Conservation (phyloP, 53 echinoderm and acorn worm species). For the Pentamera pediparva region DNA sequence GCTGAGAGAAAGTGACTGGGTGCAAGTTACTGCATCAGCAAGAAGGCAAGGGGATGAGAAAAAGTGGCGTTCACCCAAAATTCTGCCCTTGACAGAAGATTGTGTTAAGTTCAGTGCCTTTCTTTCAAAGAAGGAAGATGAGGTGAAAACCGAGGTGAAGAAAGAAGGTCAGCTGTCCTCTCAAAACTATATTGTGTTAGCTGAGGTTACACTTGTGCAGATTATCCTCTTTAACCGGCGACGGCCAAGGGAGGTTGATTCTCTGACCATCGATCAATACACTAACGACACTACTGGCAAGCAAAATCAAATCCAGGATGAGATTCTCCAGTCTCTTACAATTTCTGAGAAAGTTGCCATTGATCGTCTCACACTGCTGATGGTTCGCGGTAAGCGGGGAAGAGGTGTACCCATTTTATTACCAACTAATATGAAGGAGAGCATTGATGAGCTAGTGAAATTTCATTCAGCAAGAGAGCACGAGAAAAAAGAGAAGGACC, state of each 20-base stretch:
- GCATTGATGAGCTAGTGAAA: constrained; percentile 16
- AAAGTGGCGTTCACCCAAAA: constrained; percentile 7
- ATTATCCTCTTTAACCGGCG: constrained; percentile 16
- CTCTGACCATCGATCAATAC: neutral
- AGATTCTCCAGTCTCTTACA: neutral
- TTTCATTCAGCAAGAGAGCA: neutral
- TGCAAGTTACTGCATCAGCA: constrained; percentile 13
- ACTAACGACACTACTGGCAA: neutral
- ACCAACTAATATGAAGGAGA: constrained; percentile 28
- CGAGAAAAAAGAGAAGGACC: neutral
- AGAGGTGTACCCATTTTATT: constrained; percentile 41
- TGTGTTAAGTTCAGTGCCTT: constrained; percentile 24
- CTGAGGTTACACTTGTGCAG: neutral
- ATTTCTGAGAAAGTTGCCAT: neutral
- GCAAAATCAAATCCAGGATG: neutral
- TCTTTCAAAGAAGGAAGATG: neutral
- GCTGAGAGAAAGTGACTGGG: constrained; percentile 18
- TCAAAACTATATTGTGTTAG: neutral
- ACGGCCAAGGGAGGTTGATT: constrained; percentile 19
- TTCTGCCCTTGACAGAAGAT: constrained; percentile 32
- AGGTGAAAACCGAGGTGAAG: neutral
- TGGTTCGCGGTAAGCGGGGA: constrained; percentile 22
- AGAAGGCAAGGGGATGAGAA: constrained; percentile 8
- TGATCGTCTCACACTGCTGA: neutral
- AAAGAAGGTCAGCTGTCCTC: neutral